Percentiles rank a stretch among this genome's conserved stretches.
Evolutionary conservation across 1,140 invertebrate genomes (phyloP).

Genomic region (Oreohelix idahoensis): DNA sequence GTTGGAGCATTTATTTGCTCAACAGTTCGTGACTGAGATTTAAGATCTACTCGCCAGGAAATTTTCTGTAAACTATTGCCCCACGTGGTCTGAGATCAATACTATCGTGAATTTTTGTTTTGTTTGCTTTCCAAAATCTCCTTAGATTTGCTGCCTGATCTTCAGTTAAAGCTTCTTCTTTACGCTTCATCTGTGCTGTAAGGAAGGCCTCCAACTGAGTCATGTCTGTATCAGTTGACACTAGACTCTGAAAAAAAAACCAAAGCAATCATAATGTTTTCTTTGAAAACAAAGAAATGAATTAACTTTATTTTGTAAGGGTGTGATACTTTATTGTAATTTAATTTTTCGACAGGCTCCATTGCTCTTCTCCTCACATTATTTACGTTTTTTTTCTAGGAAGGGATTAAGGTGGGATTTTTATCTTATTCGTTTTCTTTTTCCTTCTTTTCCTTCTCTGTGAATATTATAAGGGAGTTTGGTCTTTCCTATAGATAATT

Average conservation of each 20-base stretch:
- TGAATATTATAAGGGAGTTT: too few species aligned
- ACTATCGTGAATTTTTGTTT: slow-evolving; percentile 69
- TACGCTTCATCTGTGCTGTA: slow-evolving; percentile 66
- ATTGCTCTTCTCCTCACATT: too few species aligned
- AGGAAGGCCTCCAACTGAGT: slow-evolving; percentile 70
- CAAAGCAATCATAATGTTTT: too few species aligned
- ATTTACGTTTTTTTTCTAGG: too few species aligned
- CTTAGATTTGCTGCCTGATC: slow-evolving; percentile 65
- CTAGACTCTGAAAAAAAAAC: slow-evolving; percentile 67
- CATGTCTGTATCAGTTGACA: slow-evolving; percentile 70
- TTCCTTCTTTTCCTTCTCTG: too few species aligned
- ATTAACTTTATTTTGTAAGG: too few species aligned
- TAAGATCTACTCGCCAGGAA: slow-evolving; percentile 70
- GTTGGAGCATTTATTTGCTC: slow-evolving; percentile 70
- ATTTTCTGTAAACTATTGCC: slow-evolving; percentile 66
- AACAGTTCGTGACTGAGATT: slow-evolving; percentile 63
- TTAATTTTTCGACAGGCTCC: too few species aligned
- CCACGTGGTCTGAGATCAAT: slow-evolving; percentile 67
- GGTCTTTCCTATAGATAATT: too few species aligned
- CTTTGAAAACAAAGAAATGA: too few species aligned
- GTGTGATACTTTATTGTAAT: too few species aligned
- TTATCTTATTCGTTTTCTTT: too few species aligned
- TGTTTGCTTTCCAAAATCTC: slow-evolving; percentile 71
- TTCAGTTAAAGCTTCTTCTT: slow-evolving; percentile 67
- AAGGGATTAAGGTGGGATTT: too few species aligned